Evolutionary conservation across 2,888 invertebrate genomes (phyloP), one percentile per base, ranked within the genome.

Genomic region (Caenorhabditis imperialis): DNA sequence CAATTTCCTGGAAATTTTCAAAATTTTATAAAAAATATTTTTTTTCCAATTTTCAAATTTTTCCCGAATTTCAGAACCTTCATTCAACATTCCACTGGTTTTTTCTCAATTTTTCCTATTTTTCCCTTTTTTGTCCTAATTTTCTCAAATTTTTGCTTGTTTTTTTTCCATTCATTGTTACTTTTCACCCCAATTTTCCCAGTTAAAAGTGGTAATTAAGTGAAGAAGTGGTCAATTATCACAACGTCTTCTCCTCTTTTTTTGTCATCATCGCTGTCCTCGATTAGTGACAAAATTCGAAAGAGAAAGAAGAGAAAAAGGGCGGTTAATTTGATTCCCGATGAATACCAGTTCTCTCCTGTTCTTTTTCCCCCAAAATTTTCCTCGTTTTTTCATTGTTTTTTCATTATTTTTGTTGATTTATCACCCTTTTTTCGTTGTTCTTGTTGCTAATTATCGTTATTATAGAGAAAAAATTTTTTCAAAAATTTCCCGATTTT

Each of bases 251-350:
- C 38, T 22, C 23, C 12, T 40, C 38, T 3, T 16, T 54, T 40
- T 54, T 16, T 12, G 8, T 27, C 25, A n/a, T 14, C 23, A 16
- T 5, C 16, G 42, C 20, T 50, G 47, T 38, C 33, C 55, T 40
- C 16, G 48, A 40, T 35, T 50, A 57, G 25, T 67, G 57, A 57
- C 55, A 48, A 65, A 65, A n/a, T n/a, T n/a, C n/a, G n/a, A 8
- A 37, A 6, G 37, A 6, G 38, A 8, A 40, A 40, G 23, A 27
- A n/a, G 16, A 12, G 40, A 6, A 40, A 16, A 22, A 6, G 30
- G 37, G 67, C 44, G 38, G 57, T 51, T 69, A 69, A 69, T 58
- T 51, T 40, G 58, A 53, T 51, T 58, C 45, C n/a, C n/a, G n/a
- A n/a, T n/a, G 35, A 58, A 53, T 69, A 58, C 67, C 67, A 69